A percentile compares a stretch with the other conserved stretches of the same genome.
Conservation (phyloP, 2,113 vertebrate species). For the Xiphias gladius region DNA sequence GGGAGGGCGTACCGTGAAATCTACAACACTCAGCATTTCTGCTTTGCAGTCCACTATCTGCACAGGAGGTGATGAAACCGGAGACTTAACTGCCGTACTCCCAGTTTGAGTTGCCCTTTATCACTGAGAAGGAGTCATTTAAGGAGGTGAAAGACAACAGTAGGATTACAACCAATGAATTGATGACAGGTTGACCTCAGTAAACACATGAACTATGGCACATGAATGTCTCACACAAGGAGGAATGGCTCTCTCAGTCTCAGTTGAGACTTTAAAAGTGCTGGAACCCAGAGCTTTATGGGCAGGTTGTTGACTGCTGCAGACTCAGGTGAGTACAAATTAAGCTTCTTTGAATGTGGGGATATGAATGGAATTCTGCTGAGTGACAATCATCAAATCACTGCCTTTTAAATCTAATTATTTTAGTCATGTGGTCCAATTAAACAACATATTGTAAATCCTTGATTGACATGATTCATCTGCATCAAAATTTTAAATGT, state of each 20-base stretch:
- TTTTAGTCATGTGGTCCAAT: neutral
- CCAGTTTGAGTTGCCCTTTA: slow-evolving; percentile 34
- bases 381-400: neutral
- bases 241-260: slow-evolving; percentile 13
- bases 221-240: slow-evolving; percentile 18
- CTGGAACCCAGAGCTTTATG: neutral
- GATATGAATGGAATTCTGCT: neutral
- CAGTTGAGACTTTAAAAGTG: slow-evolving; percentile 40
- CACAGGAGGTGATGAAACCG: slow-evolving; percentile 36
- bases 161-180: slow-evolving; percentile 16
- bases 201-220: slow-evolving; percentile 52
- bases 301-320: neutral
- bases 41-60: slow-evolving; percentile 4
- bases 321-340: slow-evolving; percentile 53
- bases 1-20: neutral
- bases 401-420: neutral
- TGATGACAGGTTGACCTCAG: slow-evolving; percentile 51
- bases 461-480: neutral
- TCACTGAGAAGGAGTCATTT: slow-evolving; percentile 36
- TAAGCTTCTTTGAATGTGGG: slow-evolving; percentile 4
- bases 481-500: neutral
- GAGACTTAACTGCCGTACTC: neutral
- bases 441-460: neutral
- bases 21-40: neutral
- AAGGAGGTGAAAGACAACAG: slow-evolving; percentile 23